Conservation (phyloP, 2,113 vertebrate species). For the Numida meleagris region DNA sequence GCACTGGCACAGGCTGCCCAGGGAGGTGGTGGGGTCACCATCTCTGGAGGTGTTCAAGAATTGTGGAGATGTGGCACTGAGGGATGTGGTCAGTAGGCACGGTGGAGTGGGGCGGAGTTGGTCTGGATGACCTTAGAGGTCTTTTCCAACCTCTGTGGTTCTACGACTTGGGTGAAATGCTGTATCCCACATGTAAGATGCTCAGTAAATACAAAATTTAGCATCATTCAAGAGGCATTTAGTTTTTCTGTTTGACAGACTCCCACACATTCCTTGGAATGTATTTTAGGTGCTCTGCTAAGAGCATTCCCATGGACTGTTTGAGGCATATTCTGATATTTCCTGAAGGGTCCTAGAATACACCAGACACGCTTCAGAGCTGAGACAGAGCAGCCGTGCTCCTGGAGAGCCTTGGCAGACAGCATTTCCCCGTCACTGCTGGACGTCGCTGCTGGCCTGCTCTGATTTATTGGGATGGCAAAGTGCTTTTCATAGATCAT, state of each 20-base stretch:
- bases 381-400: background rate
- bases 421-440: background rate
- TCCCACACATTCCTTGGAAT: constrained; percentile 48
- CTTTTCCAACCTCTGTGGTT: too few species aligned
- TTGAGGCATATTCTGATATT: constrained; percentile 14
- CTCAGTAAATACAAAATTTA: background rate
- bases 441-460: background rate
- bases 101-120: too few species aligned
- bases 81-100: too few species aligned
- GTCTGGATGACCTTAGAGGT: too few species aligned
- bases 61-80: too few species aligned
- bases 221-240: background rate
- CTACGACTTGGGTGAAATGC: background rate
- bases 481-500: background rate
- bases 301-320: constrained; percentile 48
- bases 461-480: constrained; percentile 52
- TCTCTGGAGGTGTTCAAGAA: too few species aligned
- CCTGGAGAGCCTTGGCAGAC: constrained; percentile 43
- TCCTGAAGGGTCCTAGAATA: constrained; percentile 19
- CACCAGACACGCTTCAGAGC: background rate
- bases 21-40: too few species aligned
- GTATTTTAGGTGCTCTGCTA: constrained; percentile 60
- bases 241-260: constrained; percentile 2
- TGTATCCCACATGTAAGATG: accelerated
- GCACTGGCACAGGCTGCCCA: too few species aligned